These are phyloP conservation scores for Microhierax caerulescens DNA, from an alignment of 2,797 vertebrate species.

Conservation along the genomic window DNA sequence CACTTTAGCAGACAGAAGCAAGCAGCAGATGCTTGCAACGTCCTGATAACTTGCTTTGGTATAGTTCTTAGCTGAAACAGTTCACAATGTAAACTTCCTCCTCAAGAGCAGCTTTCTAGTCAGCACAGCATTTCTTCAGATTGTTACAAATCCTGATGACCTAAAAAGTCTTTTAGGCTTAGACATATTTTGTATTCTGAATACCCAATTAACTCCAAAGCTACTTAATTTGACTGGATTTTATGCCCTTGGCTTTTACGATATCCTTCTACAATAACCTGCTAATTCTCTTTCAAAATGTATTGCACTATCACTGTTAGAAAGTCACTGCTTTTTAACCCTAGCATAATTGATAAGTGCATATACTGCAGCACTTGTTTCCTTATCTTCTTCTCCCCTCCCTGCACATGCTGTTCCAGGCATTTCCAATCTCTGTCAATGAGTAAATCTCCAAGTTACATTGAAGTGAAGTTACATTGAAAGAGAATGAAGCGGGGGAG, in stretches of 20 bases:
- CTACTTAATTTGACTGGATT: background rate
- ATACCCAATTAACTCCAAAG: constrained; percentile 19
- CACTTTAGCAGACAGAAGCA: background rate
- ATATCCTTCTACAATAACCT: background rate
- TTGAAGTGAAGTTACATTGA: background rate
- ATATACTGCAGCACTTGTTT: background rate
- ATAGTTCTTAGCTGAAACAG: background rate
- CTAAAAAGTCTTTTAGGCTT: background rate
- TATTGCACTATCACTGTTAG: background rate
- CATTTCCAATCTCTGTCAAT: background rate
- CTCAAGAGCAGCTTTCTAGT: background rate
- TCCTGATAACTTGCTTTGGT: background rate
- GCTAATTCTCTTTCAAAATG: background rate
- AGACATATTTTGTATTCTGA: background rate
- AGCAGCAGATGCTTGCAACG: background rate
- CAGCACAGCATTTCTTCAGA: background rate
- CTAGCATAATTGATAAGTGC: background rate
- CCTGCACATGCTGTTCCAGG: background rate
- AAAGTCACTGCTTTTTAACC: background rate
- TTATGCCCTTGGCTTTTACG: background rate
- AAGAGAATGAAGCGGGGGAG: background rate
- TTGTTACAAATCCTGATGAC: background rate
- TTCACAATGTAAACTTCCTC: background rate
- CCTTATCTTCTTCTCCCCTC: background rate
- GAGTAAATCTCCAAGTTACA: background rate